A percentile compares a stretch with the other conserved stretches of the same genome.
Conservation (phyloP, 2,888 invertebrate genomes). For the Imbricaverruca yamaguchii region DNA sequence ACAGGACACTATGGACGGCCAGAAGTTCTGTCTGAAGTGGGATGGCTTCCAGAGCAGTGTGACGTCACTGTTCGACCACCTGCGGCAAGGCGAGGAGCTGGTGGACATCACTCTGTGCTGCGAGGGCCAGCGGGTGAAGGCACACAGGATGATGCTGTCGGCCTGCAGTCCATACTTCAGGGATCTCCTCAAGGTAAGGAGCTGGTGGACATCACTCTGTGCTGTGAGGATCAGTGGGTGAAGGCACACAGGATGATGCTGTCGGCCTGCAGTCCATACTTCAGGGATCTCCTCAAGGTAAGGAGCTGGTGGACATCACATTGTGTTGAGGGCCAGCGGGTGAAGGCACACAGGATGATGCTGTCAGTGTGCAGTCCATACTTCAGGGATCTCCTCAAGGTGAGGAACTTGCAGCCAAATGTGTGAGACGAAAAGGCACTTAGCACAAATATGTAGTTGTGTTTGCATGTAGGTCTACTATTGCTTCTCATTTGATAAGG, state of each 20-base stretch:
- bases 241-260: constrained; percentile 1
- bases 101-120: constrained; percentile 3
- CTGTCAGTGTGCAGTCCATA: constrained; percentile 2
- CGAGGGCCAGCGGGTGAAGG: background rate
- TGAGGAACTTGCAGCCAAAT: no score
- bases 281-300: no score
- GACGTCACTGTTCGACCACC: background rate
- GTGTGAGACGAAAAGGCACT: no score
- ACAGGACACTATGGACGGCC: background rate
- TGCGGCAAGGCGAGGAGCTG: constrained; percentile 5
- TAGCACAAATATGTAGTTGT: no score
- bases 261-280: constrained; percentile 2
- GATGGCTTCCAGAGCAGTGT: background rate
- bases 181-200: background rate
- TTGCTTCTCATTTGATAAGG: no score
- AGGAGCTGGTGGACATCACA: background rate
- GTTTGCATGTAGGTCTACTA: no score
- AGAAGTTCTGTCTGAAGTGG: constrained; percentile 2
- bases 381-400: background rate
- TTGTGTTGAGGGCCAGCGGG: background rate
- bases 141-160: constrained; percentile 1
- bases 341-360: background rate
- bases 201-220: background rate
- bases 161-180: background rate
- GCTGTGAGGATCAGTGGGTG: background rate